Evolutionary conservation across 1,140 invertebrate species (phyloP).

Genomic region (Helicoverpa armigera): DNA sequence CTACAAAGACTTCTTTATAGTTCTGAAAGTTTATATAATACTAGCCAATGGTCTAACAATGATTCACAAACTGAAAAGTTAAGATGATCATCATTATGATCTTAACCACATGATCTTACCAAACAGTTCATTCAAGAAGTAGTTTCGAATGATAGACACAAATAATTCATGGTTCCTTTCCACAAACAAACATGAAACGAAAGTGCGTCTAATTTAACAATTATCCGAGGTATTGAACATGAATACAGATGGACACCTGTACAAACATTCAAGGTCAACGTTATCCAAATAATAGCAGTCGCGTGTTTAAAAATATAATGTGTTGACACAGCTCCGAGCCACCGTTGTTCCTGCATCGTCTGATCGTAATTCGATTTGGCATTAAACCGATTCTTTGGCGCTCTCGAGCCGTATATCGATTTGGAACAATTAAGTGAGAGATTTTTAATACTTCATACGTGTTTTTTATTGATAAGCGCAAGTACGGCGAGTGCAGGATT

Average conservation of each 20-base stretch:
- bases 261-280: constrained; percentile 35
- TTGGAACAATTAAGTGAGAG: constrained; percentile 47
- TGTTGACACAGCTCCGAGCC: constrained; percentile 32
- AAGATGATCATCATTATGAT: too few species aligned
- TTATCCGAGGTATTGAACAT: constrained; percentile 13
- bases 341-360: constrained; percentile 22
- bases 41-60: too few species aligned
- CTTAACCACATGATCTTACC: too few species aligned
- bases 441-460: constrained; percentile 33
- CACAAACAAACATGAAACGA: background rate
- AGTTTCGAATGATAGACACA: background rate
- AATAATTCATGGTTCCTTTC: constrained; percentile 4
- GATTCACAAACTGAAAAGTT: too few species aligned
- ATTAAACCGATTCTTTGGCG: constrained; percentile 47
- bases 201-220: constrained; percentile 43
- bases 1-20: too few species aligned
- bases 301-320: background rate
- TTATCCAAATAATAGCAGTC: constrained; percentile 1
- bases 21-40: too few species aligned
- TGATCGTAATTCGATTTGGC: constrained; percentile 45
- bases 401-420: constrained; percentile 44
- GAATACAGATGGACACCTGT: constrained; percentile 25
- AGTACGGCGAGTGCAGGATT: constrained; percentile 16
- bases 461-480: constrained; percentile 5
- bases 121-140: too few species aligned